Base-by-base conservation (phyloP, 2,888 invertebrate genomes). In the Idaea aversata region DNA sequence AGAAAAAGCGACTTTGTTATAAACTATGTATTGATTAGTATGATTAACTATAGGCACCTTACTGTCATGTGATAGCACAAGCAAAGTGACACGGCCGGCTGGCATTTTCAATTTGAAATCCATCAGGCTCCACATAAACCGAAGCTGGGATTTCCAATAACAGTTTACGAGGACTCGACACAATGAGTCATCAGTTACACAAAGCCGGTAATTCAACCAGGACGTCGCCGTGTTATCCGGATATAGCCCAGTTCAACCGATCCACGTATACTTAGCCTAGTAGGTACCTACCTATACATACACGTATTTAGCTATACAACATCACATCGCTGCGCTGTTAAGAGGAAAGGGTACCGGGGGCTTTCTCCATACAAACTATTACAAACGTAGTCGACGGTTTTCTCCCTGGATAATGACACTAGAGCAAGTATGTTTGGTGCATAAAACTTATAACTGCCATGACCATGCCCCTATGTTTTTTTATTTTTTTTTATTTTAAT, bases 101-200 rank as follows among this genome's bases (percentile, higher is more conserved):
- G 66, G 64, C 69, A 60, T 70, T 73, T 70, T 72, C 68, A 72
- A 73, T 72, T 70, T 63, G 67, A 63, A 70, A 65, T 60, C 68
- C 70, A 72, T 72, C 70, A 70, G 63, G 47, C 63, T 62, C 15
- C 71, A 69, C 72, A 67, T 70, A 68, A 70, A 65, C 69, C 70
- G 68, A 71, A 67, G 70, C 72, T 72, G 67, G 70, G 73, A 75
- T 77, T 76, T 76, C 77, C 79, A 81, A 81, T 82, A 80, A 75
- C 77, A 79, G 77, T 77, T 79, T 76, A 76, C 78, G 73, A 74
- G 77, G 70, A 71, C 72, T 74, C 75, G 70, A 74, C 74, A 79
- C 81, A 82, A 81, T 81, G 77, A 81, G 76, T 79, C 79, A 82
- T 82, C 82, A 81, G 80, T 80, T 77, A 82, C 80, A 80, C 77